Evolutionary conservation across 2,888 invertebrate species (phyloP).

Genomic region (Endomychus coccineus): DNA sequence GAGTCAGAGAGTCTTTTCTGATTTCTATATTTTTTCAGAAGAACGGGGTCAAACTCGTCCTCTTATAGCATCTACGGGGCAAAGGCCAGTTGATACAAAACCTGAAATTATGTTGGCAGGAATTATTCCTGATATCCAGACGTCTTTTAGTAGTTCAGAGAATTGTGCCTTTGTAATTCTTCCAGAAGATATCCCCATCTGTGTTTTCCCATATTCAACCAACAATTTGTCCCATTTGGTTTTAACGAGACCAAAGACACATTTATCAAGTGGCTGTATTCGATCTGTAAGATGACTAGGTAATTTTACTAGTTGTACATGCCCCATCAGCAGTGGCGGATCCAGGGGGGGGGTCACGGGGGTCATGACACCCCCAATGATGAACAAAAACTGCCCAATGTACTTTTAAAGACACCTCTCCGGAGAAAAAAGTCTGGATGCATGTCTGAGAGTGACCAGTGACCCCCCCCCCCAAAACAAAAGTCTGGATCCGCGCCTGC

Average conservation of each 20-base stretch:
- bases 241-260: too few species aligned
- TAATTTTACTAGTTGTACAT: constrained; percentile 2
- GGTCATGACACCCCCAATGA: too few species aligned
- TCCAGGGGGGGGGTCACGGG: too few species aligned
- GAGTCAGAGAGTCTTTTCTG: not conserved
- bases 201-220: constrained; percentile 7
- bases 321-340: too few species aligned
- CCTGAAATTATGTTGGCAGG: not conserved
- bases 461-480: too few species aligned
- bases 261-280: constrained; percentile 12
- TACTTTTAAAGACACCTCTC: too few species aligned
- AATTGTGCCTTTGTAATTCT: constrained; percentile 1
- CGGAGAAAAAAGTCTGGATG: too few species aligned
- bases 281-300: constrained; percentile 14
- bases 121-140: not conserved
- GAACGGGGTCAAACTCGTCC: constrained; percentile 3
- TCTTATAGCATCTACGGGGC: not conserved
- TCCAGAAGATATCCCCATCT: constrained; percentile 2
- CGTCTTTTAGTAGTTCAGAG: constrained; percentile 1
- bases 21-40: constrained; percentile 2
- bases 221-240: constrained; percentile 10
- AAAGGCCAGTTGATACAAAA: constrained; percentile 4
- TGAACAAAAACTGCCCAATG: too few species aligned
- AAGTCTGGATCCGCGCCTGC: too few species aligned
- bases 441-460: too few species aligned